Conservation (phyloP, 35 echinoderm and acorn worm species). For the Heliocidaris tuberculata region DNA sequence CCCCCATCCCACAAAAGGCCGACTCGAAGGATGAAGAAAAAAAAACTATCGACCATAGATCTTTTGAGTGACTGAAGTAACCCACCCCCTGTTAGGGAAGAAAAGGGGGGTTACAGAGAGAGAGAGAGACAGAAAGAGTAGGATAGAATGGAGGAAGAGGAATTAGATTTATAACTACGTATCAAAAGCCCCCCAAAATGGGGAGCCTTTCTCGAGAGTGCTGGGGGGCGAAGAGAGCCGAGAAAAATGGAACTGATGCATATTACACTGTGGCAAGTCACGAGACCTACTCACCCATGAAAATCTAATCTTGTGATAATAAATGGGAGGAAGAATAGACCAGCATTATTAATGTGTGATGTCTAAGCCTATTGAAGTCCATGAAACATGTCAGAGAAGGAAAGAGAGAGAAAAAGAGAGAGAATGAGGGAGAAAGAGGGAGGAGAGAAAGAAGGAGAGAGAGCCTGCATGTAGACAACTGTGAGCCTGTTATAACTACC, state of each 20-base stretch:
- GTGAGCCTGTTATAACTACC: neutral
- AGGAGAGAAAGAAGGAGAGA: no score
- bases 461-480: neutral
- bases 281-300: neutral
- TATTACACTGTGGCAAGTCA: constrained; percentile 23
- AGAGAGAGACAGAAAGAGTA: neutral
- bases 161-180: neutral
- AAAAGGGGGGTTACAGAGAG: neutral
- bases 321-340: neutral
- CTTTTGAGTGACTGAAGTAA: neutral
- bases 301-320: constrained; percentile 39
- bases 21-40: constrained; percentile 3
- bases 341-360: constrained; percentile 28
- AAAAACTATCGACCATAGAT: constrained; percentile 43
- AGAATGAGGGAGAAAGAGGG: neutral
- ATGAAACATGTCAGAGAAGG: neutral
- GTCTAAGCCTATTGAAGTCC: neutral
- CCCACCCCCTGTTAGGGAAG: neutral
- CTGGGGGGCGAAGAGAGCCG: neutral
- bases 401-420: neutral
- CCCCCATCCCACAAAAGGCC: constrained; percentile 20
- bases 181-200: constrained; percentile 29
- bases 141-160: neutral
- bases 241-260: constrained; percentile 25
- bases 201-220: neutral